Evolutionary conservation across 2,113 vertebrate species (phyloP).

Genomic region (Nycticorax nycticorax): DNA sequence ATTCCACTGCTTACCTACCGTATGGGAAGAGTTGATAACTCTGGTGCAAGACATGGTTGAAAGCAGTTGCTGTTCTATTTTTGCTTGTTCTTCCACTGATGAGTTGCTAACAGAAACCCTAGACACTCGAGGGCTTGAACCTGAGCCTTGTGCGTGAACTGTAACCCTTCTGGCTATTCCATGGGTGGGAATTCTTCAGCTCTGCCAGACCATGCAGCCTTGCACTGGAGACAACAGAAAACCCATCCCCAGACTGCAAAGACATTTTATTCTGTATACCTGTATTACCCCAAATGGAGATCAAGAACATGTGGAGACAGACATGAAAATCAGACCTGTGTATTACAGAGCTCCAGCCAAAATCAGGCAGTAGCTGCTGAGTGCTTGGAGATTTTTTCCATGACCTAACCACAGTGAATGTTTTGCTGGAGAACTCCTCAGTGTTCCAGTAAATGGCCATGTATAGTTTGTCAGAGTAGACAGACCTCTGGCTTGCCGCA

Average conservation of each 20-base stretch:
- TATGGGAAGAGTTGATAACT: not conserved
- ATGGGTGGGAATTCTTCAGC: not conserved
- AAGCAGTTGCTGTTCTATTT: not conserved
- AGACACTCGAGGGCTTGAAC: not conserved
- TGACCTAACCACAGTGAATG: fast-evolving
- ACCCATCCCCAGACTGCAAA: not conserved
- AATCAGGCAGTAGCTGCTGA: not conserved
- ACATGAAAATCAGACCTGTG: not conserved
- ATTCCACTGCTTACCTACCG: not conserved
- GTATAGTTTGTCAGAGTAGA: not conserved
- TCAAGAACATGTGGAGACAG: not conserved
- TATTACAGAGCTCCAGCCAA: not conserved
- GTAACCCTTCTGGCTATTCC: not conserved
- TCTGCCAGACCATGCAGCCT: not conserved
- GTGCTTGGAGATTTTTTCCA: not conserved
- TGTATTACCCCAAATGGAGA: not conserved
- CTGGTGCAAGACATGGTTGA: not conserved
- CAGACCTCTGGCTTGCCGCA: not conserved
- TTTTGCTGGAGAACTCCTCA: not conserved
- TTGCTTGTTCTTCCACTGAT: not conserved
- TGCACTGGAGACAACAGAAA: not conserved
- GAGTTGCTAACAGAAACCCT: not conserved
- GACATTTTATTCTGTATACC: not conserved
- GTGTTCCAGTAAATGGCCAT: not conserved
- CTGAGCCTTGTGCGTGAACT: not conserved